A percentile compares a stretch with the other conserved stretches of the same genome.
phyloP scores from a whole-genome alignment of 2,797 vertebrate genomes.

The Steatocranus sp. region DNA sequence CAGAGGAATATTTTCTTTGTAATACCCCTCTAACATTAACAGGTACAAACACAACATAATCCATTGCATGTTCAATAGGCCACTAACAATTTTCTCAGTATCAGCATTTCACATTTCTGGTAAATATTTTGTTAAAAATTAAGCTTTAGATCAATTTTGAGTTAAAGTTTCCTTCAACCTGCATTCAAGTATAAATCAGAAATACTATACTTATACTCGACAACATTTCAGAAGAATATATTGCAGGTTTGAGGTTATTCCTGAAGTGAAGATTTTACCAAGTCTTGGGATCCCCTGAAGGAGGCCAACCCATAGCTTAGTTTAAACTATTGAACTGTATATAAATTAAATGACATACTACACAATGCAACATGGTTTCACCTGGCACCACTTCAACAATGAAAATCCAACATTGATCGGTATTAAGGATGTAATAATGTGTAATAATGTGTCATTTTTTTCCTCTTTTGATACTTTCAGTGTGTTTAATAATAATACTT shows the following conservation, averaged over 20 bases:
- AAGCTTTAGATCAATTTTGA: neutral
- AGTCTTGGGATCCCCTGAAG: neutral
- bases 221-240: neutral
- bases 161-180: neutral
- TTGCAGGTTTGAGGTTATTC: neutral
- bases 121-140: neutral
- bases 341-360: neutral
- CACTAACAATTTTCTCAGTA: neutral
- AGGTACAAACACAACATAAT: neutral
- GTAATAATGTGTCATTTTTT: neutral
- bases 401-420: neutral
- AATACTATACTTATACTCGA: neutral
- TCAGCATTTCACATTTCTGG: neutral
- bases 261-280: neutral
- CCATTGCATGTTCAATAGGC: neutral
- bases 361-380: neutral
- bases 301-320: neutral
- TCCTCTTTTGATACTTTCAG: neutral
- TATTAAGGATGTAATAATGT: neutral
- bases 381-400: neutral
- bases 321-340: neutral
- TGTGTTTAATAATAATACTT: neutral
- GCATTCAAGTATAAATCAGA: neutral
- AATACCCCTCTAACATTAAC: neutral
- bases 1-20: neutral